Evolutionary conservation across 2,113 vertebrate species (phyloP), one percentile per base, ranked within the genome.

Genomic region (Hystrix brachyura): DNA sequence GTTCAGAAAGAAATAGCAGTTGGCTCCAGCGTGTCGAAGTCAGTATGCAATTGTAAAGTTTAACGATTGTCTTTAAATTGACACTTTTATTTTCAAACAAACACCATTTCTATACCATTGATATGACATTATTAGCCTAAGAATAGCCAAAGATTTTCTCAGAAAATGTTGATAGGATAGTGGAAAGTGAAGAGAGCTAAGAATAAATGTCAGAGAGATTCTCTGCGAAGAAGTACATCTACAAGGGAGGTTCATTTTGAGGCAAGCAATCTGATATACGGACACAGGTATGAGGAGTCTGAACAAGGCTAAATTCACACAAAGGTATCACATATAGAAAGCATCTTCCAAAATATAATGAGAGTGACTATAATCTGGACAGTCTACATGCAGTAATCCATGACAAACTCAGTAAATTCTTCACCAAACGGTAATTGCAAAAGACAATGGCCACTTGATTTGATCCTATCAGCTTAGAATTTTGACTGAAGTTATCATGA

Each of bases 311-410:
- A 17, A 64, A n/a, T 46, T 74, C 25, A 64, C 23, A 21, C 27
- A 19, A 69, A 69, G 55, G 1, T 4, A 13, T 23, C 7, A 1
- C 3, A 4, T 2, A 7, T 2, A 21, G 0, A 62, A 5, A 23
- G 34, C 14, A n/a, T 38, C 64, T 46, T 38, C 19, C 14, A 18
- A 76, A 64, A 71, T 59, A 18, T 3, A 23, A 3, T 19, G n/a
- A 57, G 43, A 74, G 2, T 8, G 32, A 46, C 27, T 23, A n/a
- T 87, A 46, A 48, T 65, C 43, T 59, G 48, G 34, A 23, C 67
- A 29, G 14, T 34, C 23, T 64, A 7, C 4, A 4, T 27, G 8
- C n/a, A 62, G n/a, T 5, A 48, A 62, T 9, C 14, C 17, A 67
- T n/a, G 29, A 48, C 46, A 48, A 62, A 38, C 29, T 82, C 95